Percentiles rank a stretch among this genome's conserved stretches.
These are phyloP conservation scores for Spatula clypeata DNA, from an alignment of 2,797 vertebrate species.

Conservation along the genomic window DNA sequence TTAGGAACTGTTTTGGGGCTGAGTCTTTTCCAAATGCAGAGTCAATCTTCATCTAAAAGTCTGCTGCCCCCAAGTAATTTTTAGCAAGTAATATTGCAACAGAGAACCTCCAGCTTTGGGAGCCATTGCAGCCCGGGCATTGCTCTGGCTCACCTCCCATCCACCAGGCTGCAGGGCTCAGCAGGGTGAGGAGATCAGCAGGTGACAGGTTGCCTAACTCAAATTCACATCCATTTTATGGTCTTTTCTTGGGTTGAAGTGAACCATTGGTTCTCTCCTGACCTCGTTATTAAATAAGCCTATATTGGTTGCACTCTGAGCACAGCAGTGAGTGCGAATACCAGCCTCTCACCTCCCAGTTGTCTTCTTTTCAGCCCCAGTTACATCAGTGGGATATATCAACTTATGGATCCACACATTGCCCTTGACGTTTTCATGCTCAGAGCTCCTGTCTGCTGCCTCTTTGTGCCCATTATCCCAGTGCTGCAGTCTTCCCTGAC, in stretches of 20 bases:
- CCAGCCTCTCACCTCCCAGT: neutral
- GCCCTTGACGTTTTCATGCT: neutral
- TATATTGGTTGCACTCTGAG: neutral
- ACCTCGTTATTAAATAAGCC: neutral
- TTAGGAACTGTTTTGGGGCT: conserved; percentile 61
- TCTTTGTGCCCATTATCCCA: neutral
- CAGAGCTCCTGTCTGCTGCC: neutral
- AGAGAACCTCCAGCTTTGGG: neutral
- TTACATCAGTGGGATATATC: accelerated
- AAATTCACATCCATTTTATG: neutral
- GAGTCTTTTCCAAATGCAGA: conserved; percentile 66
- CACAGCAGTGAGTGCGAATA: neutral
- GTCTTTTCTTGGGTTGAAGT: neutral
- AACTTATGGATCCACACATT: accelerated
- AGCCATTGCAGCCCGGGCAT: accelerated
- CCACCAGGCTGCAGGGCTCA: neutral
- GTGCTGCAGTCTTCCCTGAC: neutral
- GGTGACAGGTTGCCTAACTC: neutral
- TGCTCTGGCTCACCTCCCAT: neutral
- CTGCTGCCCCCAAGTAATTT: conserved; percentile 54
- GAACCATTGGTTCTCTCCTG: neutral
- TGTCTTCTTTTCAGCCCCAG: neutral
- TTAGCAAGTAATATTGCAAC: conserved; percentile 25
- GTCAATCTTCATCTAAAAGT: conserved; percentile 65
- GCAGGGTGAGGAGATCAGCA: neutral